A percentile compares a stretch with the other conserved stretches of the same genome.
phyloP scores from a whole-genome alignment of 2,797 vertebrate genomes.

The Holocentrus rufus region DNA sequence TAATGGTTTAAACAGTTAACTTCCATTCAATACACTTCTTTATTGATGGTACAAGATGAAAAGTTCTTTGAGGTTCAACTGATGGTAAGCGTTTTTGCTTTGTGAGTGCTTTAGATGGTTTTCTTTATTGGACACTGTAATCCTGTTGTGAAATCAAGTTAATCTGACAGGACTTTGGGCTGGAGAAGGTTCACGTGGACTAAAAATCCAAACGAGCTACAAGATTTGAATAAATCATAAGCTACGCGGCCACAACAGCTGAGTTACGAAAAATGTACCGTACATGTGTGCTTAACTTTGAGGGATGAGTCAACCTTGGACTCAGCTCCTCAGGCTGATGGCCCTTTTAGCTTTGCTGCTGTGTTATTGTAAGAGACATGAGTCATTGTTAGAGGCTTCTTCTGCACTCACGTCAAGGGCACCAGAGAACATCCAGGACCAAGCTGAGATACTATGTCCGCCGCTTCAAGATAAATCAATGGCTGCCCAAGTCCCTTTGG shows the following conservation, averaged over 20 bases:
- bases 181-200: not conserved
- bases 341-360: slow-evolving; percentile 15
- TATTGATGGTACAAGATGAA: too few relatives aligned
- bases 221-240: not conserved
- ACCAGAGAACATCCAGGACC: slow-evolving; percentile 27
- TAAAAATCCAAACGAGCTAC: not conserved
- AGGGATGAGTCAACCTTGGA: slow-evolving; percentile 14
- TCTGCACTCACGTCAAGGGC: slow-evolving; percentile 61
- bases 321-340: slow-evolving; percentile 11
- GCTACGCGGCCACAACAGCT: not conserved
- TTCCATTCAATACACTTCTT: too few relatives aligned
- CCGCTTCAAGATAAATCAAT: slow-evolving; percentile 66
- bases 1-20: too few relatives aligned
- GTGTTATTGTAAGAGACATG: slow-evolving; percentile 17
- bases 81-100: too few relatives aligned
- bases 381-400: slow-evolving; percentile 42
- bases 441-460: slow-evolving; percentile 25
- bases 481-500: slow-evolving; percentile 39
- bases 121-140: too few relatives aligned
- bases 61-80: too few relatives aligned
- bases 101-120: too few relatives aligned
- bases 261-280: too few relatives aligned
- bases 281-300: too few relatives aligned
- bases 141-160: too few relatives aligned
- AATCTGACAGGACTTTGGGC: too few relatives aligned